A percentile compares a stretch with the other conserved stretches of the same genome.
phyloP scores from a whole-genome alignment of 2,888 invertebrate species.

The Schrankia costaestrigalis region DNA sequence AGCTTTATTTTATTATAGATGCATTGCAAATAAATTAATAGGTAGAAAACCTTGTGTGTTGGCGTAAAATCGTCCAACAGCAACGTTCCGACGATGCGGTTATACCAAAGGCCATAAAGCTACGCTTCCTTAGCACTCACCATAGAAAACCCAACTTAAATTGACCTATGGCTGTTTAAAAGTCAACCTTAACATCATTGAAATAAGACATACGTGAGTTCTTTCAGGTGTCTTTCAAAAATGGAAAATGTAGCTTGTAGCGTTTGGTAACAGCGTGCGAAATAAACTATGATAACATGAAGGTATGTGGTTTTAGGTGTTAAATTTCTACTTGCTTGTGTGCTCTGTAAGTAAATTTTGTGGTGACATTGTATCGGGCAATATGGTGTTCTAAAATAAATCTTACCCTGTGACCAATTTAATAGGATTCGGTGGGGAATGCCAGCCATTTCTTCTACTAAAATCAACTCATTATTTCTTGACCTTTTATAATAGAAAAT shows the following conservation, averaged over 20 bases:
- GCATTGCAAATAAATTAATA: slow-evolving; percentile 24
- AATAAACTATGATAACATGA: slow-evolving; percentile 70
- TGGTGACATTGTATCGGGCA: slow-evolving; percentile 19
- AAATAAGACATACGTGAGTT: slow-evolving; percentile 19
- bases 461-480: too few relatives aligned
- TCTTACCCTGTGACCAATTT: too few relatives aligned
- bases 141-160: slow-evolving; percentile 40
- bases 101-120: slow-evolving; percentile 63
- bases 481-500: too few relatives aligned
- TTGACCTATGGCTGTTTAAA: slow-evolving; percentile 37
- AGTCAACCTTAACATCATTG: neutral
- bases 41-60: slow-evolving; percentile 31
- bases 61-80: slow-evolving; percentile 51
- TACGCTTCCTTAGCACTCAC: slow-evolving; percentile 63
- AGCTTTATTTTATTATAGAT: slow-evolving; percentile 10
- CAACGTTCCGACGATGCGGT: slow-evolving; percentile 55
- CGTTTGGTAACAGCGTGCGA: slow-evolving; percentile 62
- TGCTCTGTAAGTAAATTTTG: slow-evolving; percentile 24
- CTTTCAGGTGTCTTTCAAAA: slow-evolving; percentile 31
- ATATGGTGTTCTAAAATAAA: slow-evolving; percentile 9
- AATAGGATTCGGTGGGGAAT: too few relatives aligned
- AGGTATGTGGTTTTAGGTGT: slow-evolving; percentile 57
- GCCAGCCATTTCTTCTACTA: too few relatives aligned
- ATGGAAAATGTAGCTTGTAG: slow-evolving; percentile 43
- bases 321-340: slow-evolving; percentile 49